These are phyloP conservation scores for Temnothorax nylanderi DNA, from an alignment of 1,140 invertebrate species.

Conservation along the genomic window DNA sequence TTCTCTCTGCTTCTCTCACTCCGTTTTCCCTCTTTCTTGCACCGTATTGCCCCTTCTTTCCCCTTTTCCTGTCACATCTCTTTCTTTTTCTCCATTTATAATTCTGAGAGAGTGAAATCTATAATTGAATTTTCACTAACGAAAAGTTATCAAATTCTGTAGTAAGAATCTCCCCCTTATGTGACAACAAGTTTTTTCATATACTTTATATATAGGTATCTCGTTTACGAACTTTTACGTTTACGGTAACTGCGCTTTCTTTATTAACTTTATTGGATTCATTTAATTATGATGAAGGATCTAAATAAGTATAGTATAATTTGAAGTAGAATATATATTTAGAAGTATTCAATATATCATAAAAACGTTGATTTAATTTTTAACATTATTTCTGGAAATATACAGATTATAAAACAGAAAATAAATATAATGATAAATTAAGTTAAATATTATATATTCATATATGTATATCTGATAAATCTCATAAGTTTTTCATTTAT, in stretches of 20 bases:
- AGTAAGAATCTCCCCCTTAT: not conserved
- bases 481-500: not conserved
- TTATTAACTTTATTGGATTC: not conserved
- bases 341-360: not conserved
- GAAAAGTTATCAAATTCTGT: not conserved
- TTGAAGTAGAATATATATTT: not conserved
- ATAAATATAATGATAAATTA: not conserved
- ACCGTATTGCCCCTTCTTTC: too few species aligned
- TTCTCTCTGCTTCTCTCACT: not conserved
- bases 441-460: not conserved
- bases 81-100: not conserved
- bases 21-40: not conserved
- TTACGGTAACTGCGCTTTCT: not conserved
- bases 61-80: not conserved
- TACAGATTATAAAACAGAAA: not conserved
- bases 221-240: not conserved
- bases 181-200: not conserved
- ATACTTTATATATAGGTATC: not conserved
- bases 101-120: not conserved
- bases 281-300: not conserved
- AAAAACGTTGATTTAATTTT: not conserved
- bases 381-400: not conserved
- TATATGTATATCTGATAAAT: not conserved
- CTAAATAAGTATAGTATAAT: not conserved
- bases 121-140: slow-evolving; percentile 6